phyloP scores from a whole-genome alignment of 2,797 vertebrate genomes.

The Trachurus trachurus region DNA sequence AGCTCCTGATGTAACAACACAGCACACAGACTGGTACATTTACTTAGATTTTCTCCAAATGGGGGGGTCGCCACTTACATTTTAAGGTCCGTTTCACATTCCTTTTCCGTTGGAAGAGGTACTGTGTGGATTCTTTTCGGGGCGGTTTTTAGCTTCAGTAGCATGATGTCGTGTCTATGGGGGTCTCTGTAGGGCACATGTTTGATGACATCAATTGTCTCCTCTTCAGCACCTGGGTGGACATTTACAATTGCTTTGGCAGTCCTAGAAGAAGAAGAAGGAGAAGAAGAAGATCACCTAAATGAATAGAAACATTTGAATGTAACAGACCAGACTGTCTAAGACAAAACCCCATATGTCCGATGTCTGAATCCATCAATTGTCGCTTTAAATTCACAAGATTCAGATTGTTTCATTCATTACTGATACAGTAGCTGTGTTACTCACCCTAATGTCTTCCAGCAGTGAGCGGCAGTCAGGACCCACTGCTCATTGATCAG shows the following conservation, averaged over 20 bases:
- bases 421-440: not conserved
- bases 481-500: constrained; percentile 36
- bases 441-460: not conserved
- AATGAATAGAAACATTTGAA: no score
- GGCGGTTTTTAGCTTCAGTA: not conserved
- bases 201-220: no score
- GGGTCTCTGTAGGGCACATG: no score
- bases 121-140: not conserved
- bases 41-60: no score
- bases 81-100: not conserved
- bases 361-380: no score
- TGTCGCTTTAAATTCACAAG: not conserved
- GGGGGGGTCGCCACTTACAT: not conserved
- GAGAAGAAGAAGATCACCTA: no score
- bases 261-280: not conserved
- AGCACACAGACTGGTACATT: no score
- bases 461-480: constrained; percentile 50
- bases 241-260: not conserved
- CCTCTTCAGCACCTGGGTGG: not conserved
- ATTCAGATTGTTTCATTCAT: not conserved
- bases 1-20: no score
- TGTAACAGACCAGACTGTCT: no score
- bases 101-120: not conserved
- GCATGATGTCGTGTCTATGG: not conserved
- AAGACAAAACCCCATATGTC: no score